Percentiles rank a stretch among this genome's conserved stretches.
Evolutionary conservation across 1,140 invertebrate genomes (phyloP).

Genomic region (Adoxophyes honmai): DNA sequence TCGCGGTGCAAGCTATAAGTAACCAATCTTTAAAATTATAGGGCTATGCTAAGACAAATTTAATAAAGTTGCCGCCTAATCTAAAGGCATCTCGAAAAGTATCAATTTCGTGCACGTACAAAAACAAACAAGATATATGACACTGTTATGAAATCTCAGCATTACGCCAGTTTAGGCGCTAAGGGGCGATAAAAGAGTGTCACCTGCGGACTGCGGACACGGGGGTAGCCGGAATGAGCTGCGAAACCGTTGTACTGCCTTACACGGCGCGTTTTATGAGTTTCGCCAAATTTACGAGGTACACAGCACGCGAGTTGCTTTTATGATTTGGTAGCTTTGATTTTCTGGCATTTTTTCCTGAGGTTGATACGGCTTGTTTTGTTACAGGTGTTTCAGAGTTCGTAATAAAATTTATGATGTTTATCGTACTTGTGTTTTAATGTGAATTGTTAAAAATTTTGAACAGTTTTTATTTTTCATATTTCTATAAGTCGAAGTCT

Average conservation of each 20-base stretch:
- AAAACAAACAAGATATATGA: not conserved
- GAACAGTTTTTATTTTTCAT: too few species aligned
- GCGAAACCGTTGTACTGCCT: not conserved
- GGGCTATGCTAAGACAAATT: too few species aligned
- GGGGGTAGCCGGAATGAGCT: slow-evolving; percentile 5
- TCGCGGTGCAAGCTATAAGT: too few species aligned
- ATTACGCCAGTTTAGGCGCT: slow-evolving; percentile 6
- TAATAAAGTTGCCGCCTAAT: too few species aligned
- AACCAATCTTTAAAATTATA: too few species aligned
- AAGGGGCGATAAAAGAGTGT: slow-evolving; percentile 8
- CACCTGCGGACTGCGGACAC: slow-evolving; percentile 12
- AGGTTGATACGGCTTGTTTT: too few species aligned
- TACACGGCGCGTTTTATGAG: slow-evolving; percentile 2
- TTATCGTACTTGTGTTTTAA: too few species aligned
- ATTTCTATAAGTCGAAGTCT: too few species aligned
- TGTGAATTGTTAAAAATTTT: too few species aligned
- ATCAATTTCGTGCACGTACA: not conserved
- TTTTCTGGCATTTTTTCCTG: not conserved
- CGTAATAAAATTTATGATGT: too few species aligned
- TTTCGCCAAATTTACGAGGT: slow-evolving; percentile 4
- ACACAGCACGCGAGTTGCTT: slow-evolving; percentile 7
- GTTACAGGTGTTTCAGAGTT: too few species aligned
- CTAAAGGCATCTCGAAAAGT: too few species aligned
- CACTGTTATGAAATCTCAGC: slow-evolving; percentile 3
- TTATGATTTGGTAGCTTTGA: slow-evolving; percentile 1